A percentile compares a stretch with the other conserved stretches of the same genome.
phyloP scores from a whole-genome alignment of 1,140 invertebrate genomes.

The Coptotermes formosanus region DNA sequence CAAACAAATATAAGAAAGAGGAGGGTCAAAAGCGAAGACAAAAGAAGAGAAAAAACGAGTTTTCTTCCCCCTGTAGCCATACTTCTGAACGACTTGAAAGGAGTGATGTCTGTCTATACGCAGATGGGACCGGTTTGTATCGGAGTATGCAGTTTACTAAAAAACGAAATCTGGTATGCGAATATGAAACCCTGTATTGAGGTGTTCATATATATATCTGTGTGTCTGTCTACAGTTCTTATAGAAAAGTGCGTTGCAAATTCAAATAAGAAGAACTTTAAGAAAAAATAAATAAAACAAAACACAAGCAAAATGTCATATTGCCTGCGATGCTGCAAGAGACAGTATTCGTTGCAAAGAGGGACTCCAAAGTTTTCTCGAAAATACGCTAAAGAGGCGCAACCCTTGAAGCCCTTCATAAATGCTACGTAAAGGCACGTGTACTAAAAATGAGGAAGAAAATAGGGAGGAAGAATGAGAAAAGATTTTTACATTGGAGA shows the following conservation, averaged over 20 bases:
- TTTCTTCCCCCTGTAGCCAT: neutral
- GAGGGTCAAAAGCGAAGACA: neutral
- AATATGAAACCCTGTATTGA: neutral
- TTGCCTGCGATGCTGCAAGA: neutral
- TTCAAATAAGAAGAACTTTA: neutral
- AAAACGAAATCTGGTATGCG: neutral
- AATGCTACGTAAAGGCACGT: neutral
- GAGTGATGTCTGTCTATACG: neutral
- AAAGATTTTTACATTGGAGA: neutral
- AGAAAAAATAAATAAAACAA: neutral
- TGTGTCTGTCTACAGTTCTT: neutral
- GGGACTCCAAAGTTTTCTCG: neutral
- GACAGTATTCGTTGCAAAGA: neutral
- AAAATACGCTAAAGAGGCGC: neutral
- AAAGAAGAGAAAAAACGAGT: neutral
- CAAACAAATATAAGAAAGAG: neutral
- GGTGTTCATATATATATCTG: neutral
- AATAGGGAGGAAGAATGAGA: neutral
- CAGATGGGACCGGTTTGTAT: neutral
- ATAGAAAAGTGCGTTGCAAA: neutral
- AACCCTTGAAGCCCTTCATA: neutral
- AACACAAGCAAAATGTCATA: neutral
- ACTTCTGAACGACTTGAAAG: neutral
- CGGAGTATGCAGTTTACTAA: neutral
- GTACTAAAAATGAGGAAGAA: neutral